Base-by-base conservation (phyloP, 2,797 vertebrate genomes). In the Heterohyrax brucei region DNA sequence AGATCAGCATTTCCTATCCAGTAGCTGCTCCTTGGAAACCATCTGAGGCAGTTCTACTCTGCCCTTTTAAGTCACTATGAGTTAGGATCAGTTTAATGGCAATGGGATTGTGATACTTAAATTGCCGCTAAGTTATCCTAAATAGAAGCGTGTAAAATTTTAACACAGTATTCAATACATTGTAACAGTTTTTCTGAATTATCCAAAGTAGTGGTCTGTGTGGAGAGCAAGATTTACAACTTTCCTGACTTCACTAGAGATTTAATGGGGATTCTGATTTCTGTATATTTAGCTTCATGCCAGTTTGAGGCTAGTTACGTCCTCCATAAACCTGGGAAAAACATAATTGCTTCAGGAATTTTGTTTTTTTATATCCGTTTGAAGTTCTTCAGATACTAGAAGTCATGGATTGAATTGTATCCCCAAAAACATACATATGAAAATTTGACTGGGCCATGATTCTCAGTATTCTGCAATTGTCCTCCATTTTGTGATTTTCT, bases 161-260 rank as follows among this genome's bases (percentile, higher is more conserved):
- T 64, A 44, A 16, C 19, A 70, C 0, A 80, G 28, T 22, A 24
- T n/a, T 90, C 1, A 14, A 33, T 73, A 28, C 24, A 19, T 59
- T 64, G 62, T 61, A 80, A 7, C 10, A 83, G 5, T 61, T 85
- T 85, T n/a, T 88, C 18, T 93, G 12, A 88, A 26, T 85, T 93
- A n/a, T 66, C 30, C 50, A 75, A 88, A 88, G 64, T 30, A 72
- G 44, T 77, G 26, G 9, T n/a, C 26, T 76, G 46, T 59, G 19
- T 33, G 12, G 10, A 79, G 10, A 83, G 13, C 9, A 91, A 91
- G 7, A 94, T 18, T 18, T 89, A n/a, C 28, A 53, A 3, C 83
- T 86, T 59, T 81, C 7, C 7, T 89, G 50, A 83, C 70, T 70
- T 86, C 12, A 56, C 46, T 59, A 93, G 53, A 61, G 1, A 50